phyloP scores from a whole-genome alignment of 2,888 invertebrate species.

The Rotaria sp. region DNA sequence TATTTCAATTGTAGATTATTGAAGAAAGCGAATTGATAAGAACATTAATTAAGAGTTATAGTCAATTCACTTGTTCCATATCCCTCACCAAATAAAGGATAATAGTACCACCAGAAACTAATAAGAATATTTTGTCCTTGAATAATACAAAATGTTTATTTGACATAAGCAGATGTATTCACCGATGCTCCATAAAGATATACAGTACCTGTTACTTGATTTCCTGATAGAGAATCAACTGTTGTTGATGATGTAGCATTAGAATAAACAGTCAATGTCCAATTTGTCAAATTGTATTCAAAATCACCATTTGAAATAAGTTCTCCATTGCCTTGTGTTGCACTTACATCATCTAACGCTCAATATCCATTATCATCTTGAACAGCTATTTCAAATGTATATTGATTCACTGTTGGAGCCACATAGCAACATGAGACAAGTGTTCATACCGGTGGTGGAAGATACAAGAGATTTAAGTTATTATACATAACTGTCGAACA shows the following conservation, averaged over 20 bases:
- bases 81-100: not conserved
- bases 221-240: not conserved
- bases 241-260: not conserved
- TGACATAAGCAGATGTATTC: not conserved
- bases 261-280: not conserved
- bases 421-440: not conserved
- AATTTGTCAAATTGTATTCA: not conserved
- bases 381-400: not conserved
- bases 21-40: too few species aligned
- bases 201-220: not conserved
- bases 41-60: not conserved
- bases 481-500: not conserved
- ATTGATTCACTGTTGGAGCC: not conserved
- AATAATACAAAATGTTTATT: not conserved
- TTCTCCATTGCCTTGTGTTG: not conserved
- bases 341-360: not conserved
- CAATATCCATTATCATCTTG: not conserved
- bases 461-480: accelerated
- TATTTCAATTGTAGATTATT: too few species aligned
- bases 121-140: not conserved
- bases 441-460: not conserved
- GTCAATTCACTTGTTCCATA: not conserved
- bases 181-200: not conserved
- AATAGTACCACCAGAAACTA: not conserved
- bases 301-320: not conserved